These are phyloP conservation scores for Elanoides forficatus DNA, from an alignment of 2,113 vertebrate species.

Conservation along the genomic window DNA sequence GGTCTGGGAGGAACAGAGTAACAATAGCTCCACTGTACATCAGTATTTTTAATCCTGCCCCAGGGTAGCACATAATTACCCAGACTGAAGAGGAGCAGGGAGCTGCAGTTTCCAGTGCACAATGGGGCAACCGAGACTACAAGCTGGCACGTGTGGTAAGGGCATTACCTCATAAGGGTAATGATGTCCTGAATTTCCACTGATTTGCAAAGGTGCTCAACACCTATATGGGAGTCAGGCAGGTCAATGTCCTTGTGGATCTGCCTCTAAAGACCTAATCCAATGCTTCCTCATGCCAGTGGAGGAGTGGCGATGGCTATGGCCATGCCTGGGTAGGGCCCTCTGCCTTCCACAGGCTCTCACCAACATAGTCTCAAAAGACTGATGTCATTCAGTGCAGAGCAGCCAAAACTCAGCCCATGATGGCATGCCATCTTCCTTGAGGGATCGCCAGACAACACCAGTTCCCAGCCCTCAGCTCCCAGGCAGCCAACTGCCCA, in stretches of 20 bases:
- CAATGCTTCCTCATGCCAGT: not conserved
- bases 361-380: not conserved
- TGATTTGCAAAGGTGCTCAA: not conserved
- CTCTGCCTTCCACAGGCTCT: not conserved
- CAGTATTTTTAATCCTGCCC: not conserved
- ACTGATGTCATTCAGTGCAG: not conserved
- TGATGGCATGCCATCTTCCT: not conserved
- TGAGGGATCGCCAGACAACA: not conserved
- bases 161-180: rapidly evolving
- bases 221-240: not conserved
- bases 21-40: not conserved
- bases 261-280: not conserved
- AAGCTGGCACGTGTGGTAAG: not conserved
- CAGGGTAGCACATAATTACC: not conserved
- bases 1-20: not conserved
- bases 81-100: not conserved
- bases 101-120: not conserved
- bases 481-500: not conserved
- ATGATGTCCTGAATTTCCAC: not conserved
- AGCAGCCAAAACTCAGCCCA: not conserved
- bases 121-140: rapidly evolving
- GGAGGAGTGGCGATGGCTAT: not conserved
- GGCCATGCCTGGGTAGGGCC: not conserved
- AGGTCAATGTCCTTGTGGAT: not conserved
- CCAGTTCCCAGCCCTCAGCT: not conserved